Percentiles rank a stretch among this genome's conserved stretches.
Conservation (phyloP, 2,797 vertebrate genomes). For the Pseudomugil tenellus region DNA sequence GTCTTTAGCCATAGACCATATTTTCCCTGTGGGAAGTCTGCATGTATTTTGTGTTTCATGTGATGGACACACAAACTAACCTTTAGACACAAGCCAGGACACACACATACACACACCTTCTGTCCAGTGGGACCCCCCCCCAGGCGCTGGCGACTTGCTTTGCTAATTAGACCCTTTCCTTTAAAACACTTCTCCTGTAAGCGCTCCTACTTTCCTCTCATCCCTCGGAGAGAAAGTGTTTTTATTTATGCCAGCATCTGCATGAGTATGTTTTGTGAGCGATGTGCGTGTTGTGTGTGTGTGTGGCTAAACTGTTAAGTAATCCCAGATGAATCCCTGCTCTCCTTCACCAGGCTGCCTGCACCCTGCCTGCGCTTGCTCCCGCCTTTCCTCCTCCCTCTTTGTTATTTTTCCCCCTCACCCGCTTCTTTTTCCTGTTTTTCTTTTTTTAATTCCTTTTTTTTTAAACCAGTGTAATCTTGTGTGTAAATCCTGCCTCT, state of each 20-base stretch:
- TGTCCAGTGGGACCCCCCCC: constrained; percentile 67
- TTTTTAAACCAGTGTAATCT: constrained; percentile 79
- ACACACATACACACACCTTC: constrained; percentile 33
- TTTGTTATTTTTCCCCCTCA: constrained; percentile 56
- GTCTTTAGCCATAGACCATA: constrained; percentile 55
- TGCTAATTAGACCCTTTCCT: constrained; percentile 86
- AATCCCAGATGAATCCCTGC: constrained; percentile 81
- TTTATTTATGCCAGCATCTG: constrained; percentile 81
- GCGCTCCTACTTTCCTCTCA: constrained; percentile 77
- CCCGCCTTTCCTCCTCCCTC: constrained; percentile 40
- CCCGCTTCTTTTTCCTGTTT: constrained; percentile 29
- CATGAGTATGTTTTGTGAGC: constrained; percentile 48
- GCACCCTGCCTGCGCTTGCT: constrained; percentile 56
- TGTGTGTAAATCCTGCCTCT: constrained; percentile 79
- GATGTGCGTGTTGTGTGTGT: constrained; percentile 12
- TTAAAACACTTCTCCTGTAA: constrained; percentile 82
- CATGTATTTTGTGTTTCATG: constrained; percentile 21
- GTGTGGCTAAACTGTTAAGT: constrained; percentile 80
- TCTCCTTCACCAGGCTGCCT: constrained; percentile 75
- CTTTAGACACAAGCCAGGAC: constrained; percentile 55
- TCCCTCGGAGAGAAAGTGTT: constrained; percentile 82
- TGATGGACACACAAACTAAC: constrained; percentile 61
- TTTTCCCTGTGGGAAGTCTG: constrained; percentile 40
- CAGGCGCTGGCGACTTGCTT: constrained; percentile 78
- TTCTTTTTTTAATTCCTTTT: constrained; percentile 19